These are phyloP conservation scores for Drosophila prostipennis DNA, from an alignment of 2,888 invertebrate genomes.

Conservation along the genomic window DNA sequence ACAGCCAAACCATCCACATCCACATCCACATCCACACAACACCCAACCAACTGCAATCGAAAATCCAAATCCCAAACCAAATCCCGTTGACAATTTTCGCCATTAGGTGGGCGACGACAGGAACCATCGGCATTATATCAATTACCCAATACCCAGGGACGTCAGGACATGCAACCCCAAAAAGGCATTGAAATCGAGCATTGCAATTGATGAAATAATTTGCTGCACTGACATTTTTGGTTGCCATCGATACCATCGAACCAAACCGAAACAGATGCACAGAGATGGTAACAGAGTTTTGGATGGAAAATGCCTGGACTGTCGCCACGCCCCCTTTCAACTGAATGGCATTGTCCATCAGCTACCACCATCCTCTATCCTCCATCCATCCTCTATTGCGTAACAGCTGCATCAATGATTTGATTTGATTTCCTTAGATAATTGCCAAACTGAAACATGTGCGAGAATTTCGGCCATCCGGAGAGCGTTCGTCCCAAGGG, in stretches of 20 bases:
- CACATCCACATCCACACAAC: neutral
- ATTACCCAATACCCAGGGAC: constrained; percentile 62
- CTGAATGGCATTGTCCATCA: constrained; percentile 16
- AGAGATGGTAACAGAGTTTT: constrained; percentile 33
- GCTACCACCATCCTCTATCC: neutral
- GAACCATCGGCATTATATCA: constrained; percentile 69
- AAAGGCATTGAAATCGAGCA: constrained; percentile 61
- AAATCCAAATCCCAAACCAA: constrained; percentile 35
- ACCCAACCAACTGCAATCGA: constrained; percentile 3
- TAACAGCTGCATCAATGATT: constrained; percentile 58
- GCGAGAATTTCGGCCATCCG: constrained; percentile 53
- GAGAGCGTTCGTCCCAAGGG: constrained; percentile 40
- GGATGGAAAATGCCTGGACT: constrained; percentile 2
- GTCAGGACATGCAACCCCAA: constrained; percentile 12
- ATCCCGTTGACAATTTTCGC: constrained; percentile 73
- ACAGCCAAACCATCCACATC: constrained; percentile 16
- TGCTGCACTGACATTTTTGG: constrained; percentile 71
- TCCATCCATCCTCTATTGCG: constrained; percentile 25
- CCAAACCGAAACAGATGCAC: constrained; percentile 47
- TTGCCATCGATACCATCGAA: constrained; percentile 48
- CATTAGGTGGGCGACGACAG: constrained; percentile 72
- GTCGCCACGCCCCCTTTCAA: constrained; percentile 13
- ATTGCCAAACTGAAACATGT: constrained; percentile 61
- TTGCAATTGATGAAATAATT: constrained; percentile 80
- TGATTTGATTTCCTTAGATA: constrained; percentile 54